Conservation (phyloP, 2,113 vertebrate genomes). For the Lampris incognitus region DNA sequence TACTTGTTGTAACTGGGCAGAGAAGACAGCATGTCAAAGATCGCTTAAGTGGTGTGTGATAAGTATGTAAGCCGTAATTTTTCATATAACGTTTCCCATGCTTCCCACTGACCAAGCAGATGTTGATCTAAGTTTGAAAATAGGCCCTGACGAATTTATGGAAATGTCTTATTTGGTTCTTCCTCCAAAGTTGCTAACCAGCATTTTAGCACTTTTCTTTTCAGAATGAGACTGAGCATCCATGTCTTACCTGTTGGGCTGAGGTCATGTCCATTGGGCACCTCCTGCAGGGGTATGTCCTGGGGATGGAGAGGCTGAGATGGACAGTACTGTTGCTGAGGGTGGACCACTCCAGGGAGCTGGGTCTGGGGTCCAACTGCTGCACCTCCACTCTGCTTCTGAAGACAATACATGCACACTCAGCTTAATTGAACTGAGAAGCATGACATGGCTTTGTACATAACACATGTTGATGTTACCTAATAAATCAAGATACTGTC, state of each 20-base stretch:
- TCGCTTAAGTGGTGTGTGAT: too few species aligned
- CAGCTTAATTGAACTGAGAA: not conserved
- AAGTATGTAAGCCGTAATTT: too few species aligned
- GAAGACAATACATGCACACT: constrained; percentile 37
- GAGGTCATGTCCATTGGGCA: constrained; percentile 90
- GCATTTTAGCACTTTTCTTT: not conserved
- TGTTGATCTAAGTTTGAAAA: too few species aligned
- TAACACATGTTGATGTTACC: too few species aligned
- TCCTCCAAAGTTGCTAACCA: not conserved
- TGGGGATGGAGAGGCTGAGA: constrained; percentile 84
- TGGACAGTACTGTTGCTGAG: constrained; percentile 79
- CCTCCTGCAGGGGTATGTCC: constrained; percentile 91
- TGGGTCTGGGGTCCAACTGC: constrained; percentile 82
- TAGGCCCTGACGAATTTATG: too few species aligned
- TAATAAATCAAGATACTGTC: too few species aligned
- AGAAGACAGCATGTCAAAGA: too few species aligned
- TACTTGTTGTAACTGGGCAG: too few species aligned
- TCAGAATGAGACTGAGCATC: not conserved
- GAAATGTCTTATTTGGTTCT: not conserved
- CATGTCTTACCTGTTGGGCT: constrained; percentile 84
- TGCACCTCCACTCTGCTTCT: constrained; percentile 84
- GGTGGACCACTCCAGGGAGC: constrained; percentile 83
- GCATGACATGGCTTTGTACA: not conserved
- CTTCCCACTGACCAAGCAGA: not conserved
- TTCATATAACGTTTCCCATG: too few species aligned